These are phyloP conservation scores for Lamprotornis superbus DNA, from an alignment of 2,113 vertebrate genomes.

Conservation along the genomic window DNA sequence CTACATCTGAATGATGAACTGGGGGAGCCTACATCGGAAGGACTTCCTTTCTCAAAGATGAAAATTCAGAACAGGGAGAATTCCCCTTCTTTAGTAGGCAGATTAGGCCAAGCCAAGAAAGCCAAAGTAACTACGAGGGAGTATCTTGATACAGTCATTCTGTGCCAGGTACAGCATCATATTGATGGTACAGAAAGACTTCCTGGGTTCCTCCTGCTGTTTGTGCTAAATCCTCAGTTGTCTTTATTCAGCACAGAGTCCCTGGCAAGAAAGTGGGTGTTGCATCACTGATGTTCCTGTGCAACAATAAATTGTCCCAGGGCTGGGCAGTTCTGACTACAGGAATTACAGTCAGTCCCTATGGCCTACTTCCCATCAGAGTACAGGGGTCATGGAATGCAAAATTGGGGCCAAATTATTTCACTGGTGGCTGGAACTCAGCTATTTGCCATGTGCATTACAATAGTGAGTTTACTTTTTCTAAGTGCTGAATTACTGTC, in stretches of 20 bases:
- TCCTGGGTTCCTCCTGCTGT: not conserved
- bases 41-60: not conserved
- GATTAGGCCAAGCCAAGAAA: not conserved
- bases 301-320: constrained; percentile 1
- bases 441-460: not conserved
- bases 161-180: not conserved
- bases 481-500: constrained; percentile 21
- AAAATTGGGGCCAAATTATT: constrained; percentile 23
- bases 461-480: constrained; percentile 29
- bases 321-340: not conserved
- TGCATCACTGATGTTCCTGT: not conserved
- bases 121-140: not conserved
- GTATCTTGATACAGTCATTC: not conserved
- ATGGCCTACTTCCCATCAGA: constrained; percentile 12
- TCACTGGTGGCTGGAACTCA: constrained; percentile 21
- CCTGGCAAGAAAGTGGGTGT: not conserved
- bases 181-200: not conserved
- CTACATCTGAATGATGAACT: not conserved
- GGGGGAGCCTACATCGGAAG: not conserved
- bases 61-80: not conserved
- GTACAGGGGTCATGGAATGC: constrained; percentile 7
- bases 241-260: not conserved
- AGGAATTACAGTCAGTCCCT: not conserved
- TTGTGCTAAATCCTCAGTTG: not conserved
- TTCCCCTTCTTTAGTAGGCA: not conserved